phyloP scores from a whole-genome alignment of 2,113 vertebrate species.

The Antigone vipio region DNA sequence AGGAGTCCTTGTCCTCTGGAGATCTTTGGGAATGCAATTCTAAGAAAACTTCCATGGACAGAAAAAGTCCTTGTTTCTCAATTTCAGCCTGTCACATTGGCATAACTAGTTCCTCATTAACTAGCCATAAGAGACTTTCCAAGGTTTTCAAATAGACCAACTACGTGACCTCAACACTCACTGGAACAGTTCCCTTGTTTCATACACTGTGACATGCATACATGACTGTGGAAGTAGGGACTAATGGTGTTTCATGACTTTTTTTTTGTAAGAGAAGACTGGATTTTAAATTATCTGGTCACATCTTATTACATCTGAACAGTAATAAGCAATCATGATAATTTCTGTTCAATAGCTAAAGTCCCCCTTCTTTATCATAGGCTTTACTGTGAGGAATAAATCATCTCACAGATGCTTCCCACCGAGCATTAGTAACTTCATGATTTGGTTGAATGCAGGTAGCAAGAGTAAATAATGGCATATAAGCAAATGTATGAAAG shows the following conservation, averaged over 20 bases:
- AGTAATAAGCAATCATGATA: not conserved
- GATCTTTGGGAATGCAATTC: not conserved
- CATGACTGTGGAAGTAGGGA: not conserved
- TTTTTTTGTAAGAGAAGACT: not conserved
- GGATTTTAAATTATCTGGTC: not conserved
- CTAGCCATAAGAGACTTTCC: not conserved
- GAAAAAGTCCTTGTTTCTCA: not conserved
- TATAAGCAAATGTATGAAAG: not conserved
- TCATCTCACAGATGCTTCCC: not conserved
- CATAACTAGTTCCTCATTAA: not conserved
- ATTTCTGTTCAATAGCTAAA: not conserved
- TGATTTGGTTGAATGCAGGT: not conserved
- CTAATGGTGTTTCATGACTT: not conserved
- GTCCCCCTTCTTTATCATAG: not conserved
- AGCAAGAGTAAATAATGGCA: not conserved
- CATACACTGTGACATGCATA: not conserved
- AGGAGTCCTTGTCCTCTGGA: not conserved
- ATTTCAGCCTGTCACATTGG: not conserved
- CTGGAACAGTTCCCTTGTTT: not conserved
- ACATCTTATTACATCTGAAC: not conserved
- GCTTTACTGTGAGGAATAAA: not conserved
- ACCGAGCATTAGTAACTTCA: not conserved
- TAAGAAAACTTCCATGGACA: not conserved
- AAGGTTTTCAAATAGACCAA: not conserved
- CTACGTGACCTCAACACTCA: not conserved